Evolutionary conservation across 2,113 vertebrate genomes (phyloP), one percentile per base, ranked within the genome.

Genomic region (Anser brachyrhynchus): DNA sequence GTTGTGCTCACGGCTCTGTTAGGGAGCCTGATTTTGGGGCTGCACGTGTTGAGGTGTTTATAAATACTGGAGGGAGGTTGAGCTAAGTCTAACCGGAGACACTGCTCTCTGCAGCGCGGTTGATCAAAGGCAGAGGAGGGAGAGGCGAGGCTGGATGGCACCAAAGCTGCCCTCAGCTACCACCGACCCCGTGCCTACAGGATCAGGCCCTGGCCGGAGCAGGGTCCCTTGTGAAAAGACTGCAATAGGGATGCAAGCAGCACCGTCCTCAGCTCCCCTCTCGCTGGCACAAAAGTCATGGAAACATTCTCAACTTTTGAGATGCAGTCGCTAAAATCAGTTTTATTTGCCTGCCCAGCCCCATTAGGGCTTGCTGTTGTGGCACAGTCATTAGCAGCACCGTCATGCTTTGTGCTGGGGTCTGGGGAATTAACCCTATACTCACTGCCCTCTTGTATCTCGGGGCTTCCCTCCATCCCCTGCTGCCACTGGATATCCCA

Each of bases 21-120:
- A 57, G 31, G 71, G 64, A 83, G 29, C 39, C 70, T 39, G 52
- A 22, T 87, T 21, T 51, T 51, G 28, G 62, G 59, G 10, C 33
- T 25, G 54, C 35, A 2, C 8, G 3, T 28, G 10, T 19, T 10
- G 31, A n/a, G 55, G 17, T 67, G 17, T 65, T 76, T 26, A 52
- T 52, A 55, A 69, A 43, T 59, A 21, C 37, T 54, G 26, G 15
- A 5, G 2, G 2, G 72, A 31, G 43, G 17, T 66, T 51, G 80
- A 71, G 91, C 46, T 58, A 6, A 62, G 51, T 23, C 54, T 78
- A 12, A 51, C 49, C 6, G 75, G 67, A 72, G 75, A 18, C 10
- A 2, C 7, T 0, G 0, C n/a, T 58, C 39, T 78, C 64, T 75
- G 19, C 0, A 1, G 44, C 0, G 4, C 52, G 29, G 22, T 5